Base-by-base conservation (phyloP, 2,113 vertebrate genomes). In the Phoxinus phoxinus region DNA sequence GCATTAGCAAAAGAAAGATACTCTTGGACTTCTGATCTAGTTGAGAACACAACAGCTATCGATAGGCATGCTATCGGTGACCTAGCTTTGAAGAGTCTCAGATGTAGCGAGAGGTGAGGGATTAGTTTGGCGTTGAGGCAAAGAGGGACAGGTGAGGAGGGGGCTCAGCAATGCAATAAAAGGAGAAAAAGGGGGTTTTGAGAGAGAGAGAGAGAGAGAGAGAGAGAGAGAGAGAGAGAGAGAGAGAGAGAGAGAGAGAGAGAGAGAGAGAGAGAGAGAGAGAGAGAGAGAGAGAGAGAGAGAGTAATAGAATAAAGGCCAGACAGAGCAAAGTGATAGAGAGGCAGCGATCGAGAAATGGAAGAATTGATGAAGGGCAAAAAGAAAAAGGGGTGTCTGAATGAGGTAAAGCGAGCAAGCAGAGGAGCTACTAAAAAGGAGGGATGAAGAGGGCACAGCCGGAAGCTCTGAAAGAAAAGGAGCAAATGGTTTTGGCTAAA, bases 401-500 rank as follows among this genome's bases (percentile, higher is more conserved):
- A 86, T 84, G 72, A 81, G 61, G 37, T 21, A 76, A 85, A 69
- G 35, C 2, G 58, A 87, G 41, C 48, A 72, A 74, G 75, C 41
- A 32, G 78, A 67, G 30, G 76, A 77, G 73, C 27, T 58, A 61
- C 56, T 83, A 69, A 84, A 81, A 71, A 71, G 72, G 59, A 81
- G 73, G 75, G 25, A 44, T n/a, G 35, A 23, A 74, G 73, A 78
- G 65, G 85, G 67, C 19, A 73, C 58, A 75, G 83, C 77, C 73
- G 25, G 75, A 86, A 83, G 72, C 65, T 67, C 75, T 76, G 61
- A 79, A 85, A 37, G 56, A 58, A 83, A 71, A 48, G 63, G 79
- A 88, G 86, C 86, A 88, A 88, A 90, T 86, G 85, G 89, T 80
- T 86, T 90, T 80, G 87, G 87, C 89, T 87, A 80, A 90, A 75